Evolutionary conservation across 2,797 vertebrate species (phyloP).

Genomic region (Micrastur ruficollis): DNA sequence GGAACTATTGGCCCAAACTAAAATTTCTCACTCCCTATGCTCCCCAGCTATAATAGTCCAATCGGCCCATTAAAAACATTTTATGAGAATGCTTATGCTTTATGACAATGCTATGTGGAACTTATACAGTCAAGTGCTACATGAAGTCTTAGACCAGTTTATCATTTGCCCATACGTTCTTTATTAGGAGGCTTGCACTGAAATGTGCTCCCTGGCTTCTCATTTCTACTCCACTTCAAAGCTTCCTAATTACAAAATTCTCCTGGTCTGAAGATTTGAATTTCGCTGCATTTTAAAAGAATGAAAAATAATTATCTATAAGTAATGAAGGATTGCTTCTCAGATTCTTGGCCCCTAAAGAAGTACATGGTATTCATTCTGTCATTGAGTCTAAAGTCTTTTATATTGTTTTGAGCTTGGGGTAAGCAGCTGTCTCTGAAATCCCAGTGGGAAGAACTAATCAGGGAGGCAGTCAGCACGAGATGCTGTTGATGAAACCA

Average conservation of each 20-base stretch:
- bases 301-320: not conserved
- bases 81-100: not conserved
- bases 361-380: not conserved
- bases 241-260: not conserved
- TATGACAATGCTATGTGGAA: too few relatives aligned
- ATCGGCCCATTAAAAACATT: not conserved
- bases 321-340: not conserved
- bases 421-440: not conserved
- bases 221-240: not conserved
- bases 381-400: not conserved
- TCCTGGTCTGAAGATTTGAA: not conserved
- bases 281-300: not conserved
- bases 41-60: not conserved
- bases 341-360: not conserved
- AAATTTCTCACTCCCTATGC: not conserved
- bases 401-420: not conserved
- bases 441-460: not conserved
- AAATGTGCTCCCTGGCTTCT: not conserved
- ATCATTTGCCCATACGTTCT: not conserved
- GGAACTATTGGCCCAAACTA: not conserved
- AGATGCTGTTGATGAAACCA: not conserved
- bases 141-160: not conserved
- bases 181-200: not conserved
- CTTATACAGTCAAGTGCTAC: not conserved
- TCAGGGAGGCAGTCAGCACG: not conserved